These are phyloP conservation scores for Cossypha niveicapilla DNA, from an alignment of 2,797 vertebrate species.

Conservation along the genomic window DNA sequence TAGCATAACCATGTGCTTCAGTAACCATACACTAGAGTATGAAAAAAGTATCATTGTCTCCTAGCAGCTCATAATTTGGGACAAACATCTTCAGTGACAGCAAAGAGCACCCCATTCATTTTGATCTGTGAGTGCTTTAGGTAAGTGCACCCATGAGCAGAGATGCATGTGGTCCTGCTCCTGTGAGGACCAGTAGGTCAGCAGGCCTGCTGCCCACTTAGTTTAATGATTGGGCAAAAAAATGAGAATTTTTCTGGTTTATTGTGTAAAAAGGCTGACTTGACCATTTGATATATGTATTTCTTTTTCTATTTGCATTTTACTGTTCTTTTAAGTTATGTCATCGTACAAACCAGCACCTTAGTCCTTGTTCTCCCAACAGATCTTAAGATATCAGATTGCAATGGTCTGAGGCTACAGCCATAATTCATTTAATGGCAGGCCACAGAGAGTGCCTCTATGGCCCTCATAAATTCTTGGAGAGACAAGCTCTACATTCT, in stretches of 20 bases:
- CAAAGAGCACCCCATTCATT: neutral
- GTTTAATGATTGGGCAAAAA: neutral
- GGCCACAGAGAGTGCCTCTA: neutral
- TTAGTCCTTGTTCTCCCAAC: neutral
- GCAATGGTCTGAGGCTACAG: neutral
- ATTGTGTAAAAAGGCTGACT: neutral
- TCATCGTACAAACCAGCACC: neutral
- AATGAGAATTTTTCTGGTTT: neutral
- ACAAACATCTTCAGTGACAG: neutral
- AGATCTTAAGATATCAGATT: neutral
- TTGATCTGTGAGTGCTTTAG: neutral
- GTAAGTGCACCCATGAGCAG: neutral
- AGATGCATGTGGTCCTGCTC: neutral
- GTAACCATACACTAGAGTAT: neutral
- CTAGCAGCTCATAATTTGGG: neutral
- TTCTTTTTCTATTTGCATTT: neutral
- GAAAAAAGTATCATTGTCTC: neutral
- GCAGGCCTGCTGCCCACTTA: neutral
- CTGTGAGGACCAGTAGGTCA: neutral
- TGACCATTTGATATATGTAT: neutral
- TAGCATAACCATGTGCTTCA: neutral
- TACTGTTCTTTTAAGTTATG: neutral
- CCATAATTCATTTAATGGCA: neutral
- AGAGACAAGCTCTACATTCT: neutral
- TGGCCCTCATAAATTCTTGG: conserved; percentile 47